Conservation (phyloP, 2,797 vertebrate species). For the Tadarida brasiliensis region DNA sequence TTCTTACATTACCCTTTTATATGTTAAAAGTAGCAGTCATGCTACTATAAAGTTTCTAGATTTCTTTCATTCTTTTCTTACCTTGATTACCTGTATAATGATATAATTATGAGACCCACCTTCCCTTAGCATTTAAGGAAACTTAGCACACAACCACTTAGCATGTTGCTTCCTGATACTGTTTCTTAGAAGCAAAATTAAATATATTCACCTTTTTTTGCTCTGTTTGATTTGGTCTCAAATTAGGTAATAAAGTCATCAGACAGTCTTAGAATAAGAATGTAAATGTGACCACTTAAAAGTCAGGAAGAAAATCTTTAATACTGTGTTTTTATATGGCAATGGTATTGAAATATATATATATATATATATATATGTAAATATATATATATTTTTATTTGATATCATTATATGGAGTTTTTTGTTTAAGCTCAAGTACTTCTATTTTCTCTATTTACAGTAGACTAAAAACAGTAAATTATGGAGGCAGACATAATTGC, state of each 20-base stretch:
- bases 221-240: slow-evolving; percentile 14
- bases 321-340: neutral
- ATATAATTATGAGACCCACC: neutral
- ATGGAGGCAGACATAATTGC: slow-evolving; percentile 86
- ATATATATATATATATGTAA: neutral
- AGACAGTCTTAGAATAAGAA: slow-evolving; percentile 31
- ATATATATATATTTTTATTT: neutral
- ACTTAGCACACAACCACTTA: neutral
- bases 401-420: neutral
- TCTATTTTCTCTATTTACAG: slow-evolving; percentile 43
- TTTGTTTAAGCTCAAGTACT: slow-evolving; percentile 35
- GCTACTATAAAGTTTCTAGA: neutral
- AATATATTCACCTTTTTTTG: neutral
- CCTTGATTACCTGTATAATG: neutral
- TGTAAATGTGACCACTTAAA: slow-evolving; percentile 17
- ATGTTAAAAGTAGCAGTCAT: neutral
- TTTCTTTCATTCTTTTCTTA: slow-evolving; percentile 51
- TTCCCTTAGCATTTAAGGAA: neutral
- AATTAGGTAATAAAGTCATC: neutral
- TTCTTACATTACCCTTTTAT: neutral
- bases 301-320: slow-evolving; percentile 30
- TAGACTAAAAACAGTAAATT: slow-evolving; percentile 14
- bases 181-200: slow-evolving; percentile 34
- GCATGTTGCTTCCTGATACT: neutral
- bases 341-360: neutral